Evolutionary conservation across 2,113 vertebrate species (phyloP), one percentile per base, ranked within the genome.

Genomic region (Lagopus muta): DNA sequence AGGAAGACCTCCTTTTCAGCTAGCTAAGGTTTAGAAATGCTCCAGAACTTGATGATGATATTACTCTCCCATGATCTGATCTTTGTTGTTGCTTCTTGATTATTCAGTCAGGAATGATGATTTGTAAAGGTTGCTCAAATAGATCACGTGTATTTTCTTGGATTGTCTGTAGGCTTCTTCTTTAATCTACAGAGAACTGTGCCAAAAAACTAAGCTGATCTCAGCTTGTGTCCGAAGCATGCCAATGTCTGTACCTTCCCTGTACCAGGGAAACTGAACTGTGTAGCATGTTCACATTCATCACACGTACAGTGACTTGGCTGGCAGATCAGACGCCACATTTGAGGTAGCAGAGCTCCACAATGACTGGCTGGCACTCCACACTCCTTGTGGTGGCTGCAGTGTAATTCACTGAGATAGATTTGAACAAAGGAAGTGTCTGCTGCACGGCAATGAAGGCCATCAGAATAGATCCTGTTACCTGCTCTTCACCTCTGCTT

Each of bases 181-280:
- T 61, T 86, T 92, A 81, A 94, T 40, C 76, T 92, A 36, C 80
- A 81, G 80, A 88, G 76, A 61, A 80, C 73, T 78, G 61, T 96
- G 93, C 96, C 94, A 93, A 14, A 94, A 81, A 54, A 6, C 57
- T 90, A 86, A 90, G 83, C 80, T 72, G 88, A 86, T 92, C 93
- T 92, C 93, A 88, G 86, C 88, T 96, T 95, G 86, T 86, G 52
- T 86, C 86, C 92, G 81, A 67, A 93, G 92, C 61, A 27, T 92
- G 88, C 80, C 82, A 71, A 5, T 88, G 45, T 67, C 88, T 86
- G 92, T 83, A 38, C 38, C 38, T 38, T 38, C 38, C 38, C 38
- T 38, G 38, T 38, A 38, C 38, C 72, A 54, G 93, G 86, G 82
- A 94, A 88, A 52, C 55, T 62, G 75, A 95, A 80, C 76, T 66